phyloP scores from a whole-genome alignment of 2,797 vertebrate species.

The Pipistrellus pygmaeus region DNA sequence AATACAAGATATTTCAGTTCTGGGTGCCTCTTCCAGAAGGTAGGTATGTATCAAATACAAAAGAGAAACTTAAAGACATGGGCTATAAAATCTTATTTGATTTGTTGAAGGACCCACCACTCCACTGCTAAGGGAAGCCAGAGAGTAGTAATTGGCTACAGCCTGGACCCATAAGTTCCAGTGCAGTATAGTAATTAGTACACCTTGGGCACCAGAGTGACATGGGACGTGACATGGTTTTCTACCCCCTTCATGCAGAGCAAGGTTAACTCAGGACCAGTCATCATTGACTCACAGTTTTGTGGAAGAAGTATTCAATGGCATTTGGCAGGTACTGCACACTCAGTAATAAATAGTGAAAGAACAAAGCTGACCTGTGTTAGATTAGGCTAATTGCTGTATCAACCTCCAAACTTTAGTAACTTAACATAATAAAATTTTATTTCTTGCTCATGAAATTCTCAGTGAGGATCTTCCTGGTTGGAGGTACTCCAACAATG shows the following conservation, averaged over 20 bases:
- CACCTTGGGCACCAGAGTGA: fast-evolving
- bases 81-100: not conserved
- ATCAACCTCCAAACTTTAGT: not conserved
- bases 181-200: not conserved
- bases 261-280: not conserved
- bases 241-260: not conserved
- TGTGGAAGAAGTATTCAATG: not conserved
- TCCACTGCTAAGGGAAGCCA: not conserved
- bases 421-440: not conserved
- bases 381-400: not conserved
- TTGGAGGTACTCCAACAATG: not conserved
- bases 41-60: not conserved
- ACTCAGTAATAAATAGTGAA: slow-evolving; percentile 8
- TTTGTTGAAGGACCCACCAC: not conserved
- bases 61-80: not conserved
- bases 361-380: not conserved
- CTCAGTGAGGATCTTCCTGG: not conserved
- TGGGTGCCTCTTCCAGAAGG: not conserved
- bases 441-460: not conserved
- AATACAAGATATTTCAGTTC: not conserved
- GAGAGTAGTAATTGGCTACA: not conserved
- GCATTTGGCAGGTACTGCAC: not conserved
- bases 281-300: not conserved
- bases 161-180: not conserved
- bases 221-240: not conserved